These are phyloP conservation scores for Ammodytes dubius DNA, from an alignment of 2,113 vertebrate species.

Conservation along the genomic window DNA sequence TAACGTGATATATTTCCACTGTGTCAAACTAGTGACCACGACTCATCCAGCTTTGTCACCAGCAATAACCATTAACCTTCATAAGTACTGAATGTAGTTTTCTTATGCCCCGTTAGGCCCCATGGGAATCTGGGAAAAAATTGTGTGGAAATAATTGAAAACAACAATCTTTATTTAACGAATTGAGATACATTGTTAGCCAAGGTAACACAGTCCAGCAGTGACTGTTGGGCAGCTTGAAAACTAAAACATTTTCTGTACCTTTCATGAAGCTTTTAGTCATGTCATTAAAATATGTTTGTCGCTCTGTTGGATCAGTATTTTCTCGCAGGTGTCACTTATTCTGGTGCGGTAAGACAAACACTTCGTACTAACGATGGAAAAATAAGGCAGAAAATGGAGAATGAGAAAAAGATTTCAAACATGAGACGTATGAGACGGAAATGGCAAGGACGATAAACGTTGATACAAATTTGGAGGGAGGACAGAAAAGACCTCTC, in stretches of 20 bases:
- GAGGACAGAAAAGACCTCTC: background rate
- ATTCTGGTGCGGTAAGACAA: constrained; percentile 31
- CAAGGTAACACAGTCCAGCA: background rate
- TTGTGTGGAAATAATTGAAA: background rate
- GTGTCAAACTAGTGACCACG: background rate
- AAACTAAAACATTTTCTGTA: constrained; percentile 7
- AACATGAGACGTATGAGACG: background rate
- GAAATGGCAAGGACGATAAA: background rate
- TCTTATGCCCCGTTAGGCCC: background rate
- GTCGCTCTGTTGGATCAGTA: background rate
- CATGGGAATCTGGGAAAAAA: background rate
- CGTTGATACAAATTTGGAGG: background rate
- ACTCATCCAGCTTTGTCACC: constrained; percentile 13
- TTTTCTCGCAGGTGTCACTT: background rate
- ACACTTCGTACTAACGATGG: background rate
- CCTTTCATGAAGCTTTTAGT: constrained; percentile 20
- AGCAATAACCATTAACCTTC: background rate
- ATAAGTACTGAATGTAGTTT: background rate
- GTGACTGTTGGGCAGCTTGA: background rate
- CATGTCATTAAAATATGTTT: constrained; percentile 19
- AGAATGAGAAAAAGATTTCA: background rate
- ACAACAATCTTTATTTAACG: background rate
- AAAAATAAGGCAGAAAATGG: constrained; percentile 10
- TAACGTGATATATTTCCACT: constrained; percentile 2
- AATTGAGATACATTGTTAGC: background rate